These are phyloP conservation scores for Ophion costatus DNA, from an alignment of 2,888 invertebrate species.

Conservation along the genomic window DNA sequence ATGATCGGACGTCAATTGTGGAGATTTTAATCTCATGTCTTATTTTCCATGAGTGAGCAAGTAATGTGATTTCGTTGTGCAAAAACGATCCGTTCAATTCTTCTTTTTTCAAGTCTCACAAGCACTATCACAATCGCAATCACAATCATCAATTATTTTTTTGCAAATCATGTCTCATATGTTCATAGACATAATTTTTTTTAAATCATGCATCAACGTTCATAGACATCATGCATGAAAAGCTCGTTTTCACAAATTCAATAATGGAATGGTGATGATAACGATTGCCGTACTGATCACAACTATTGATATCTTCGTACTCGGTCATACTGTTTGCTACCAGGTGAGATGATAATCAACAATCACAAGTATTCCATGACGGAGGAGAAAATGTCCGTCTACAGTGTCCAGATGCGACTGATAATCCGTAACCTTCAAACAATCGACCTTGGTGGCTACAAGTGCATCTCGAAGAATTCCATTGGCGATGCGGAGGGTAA, in stretches of 20 bases:
- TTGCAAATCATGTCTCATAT: too few relatives aligned
- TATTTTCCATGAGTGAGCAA: too few relatives aligned
- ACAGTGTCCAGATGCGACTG: constrained; percentile 93
- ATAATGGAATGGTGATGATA: neutral
- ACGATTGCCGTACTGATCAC: too few relatives aligned
- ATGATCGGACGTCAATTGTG: too few relatives aligned
- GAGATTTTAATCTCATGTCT: too few relatives aligned
- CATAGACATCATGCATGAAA: neutral
- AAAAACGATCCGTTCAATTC: neutral
- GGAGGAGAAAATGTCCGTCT: constrained; percentile 91
- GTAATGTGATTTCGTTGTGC: too few relatives aligned
- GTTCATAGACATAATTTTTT: too few relatives aligned
- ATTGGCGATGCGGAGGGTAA: constrained; percentile 96
- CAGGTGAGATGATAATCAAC: constrained; percentile 96
- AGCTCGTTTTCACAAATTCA: neutral
- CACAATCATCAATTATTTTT: too few relatives aligned
- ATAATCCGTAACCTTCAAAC: constrained; percentile 90
- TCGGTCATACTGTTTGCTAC: constrained; percentile 63
- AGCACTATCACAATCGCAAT: too few relatives aligned
- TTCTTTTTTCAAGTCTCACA: too few relatives aligned
- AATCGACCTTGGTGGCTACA: constrained; percentile 93
- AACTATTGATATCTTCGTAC: neutral
- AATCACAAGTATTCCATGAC: constrained; percentile 94
- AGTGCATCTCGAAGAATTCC: constrained; percentile 96
- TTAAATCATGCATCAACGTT: too few relatives aligned